These are phyloP conservation scores for Aphelenchoides avenae DNA, from an alignment of 1,140 invertebrate species.

Conservation along the genomic window DNA sequence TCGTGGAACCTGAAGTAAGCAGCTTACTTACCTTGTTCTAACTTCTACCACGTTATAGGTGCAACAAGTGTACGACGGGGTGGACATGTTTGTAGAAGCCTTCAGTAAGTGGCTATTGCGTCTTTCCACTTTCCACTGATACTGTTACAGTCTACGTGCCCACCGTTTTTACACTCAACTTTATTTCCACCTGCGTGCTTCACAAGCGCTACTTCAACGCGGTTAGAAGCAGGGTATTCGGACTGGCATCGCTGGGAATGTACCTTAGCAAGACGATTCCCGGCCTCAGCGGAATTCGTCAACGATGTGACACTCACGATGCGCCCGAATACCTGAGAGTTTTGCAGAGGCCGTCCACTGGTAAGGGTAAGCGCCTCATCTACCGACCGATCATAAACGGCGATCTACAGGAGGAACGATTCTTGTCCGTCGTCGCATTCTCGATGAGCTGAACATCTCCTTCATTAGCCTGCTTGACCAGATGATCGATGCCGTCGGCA, in stretches of 20 bases:
- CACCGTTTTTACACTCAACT: conserved; percentile 18
- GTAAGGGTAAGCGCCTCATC: neutral
- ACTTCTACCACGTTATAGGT: neutral
- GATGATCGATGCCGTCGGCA: conserved; percentile 20
- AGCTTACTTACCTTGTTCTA: conserved; percentile 1
- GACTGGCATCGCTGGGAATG: neutral
- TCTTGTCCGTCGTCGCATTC: conserved; percentile 3
- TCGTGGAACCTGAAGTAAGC: conserved; percentile 12
- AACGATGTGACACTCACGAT: neutral
- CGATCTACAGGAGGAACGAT: conserved; percentile 1
- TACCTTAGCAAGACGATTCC: neutral
- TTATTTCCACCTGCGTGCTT: conserved; percentile 6
- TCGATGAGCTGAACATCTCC: conserved; percentile 15
- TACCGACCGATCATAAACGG: neutral
- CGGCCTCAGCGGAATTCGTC: neutral
- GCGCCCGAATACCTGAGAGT: neutral
- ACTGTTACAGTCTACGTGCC: conserved; percentile 22
- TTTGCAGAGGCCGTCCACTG: neutral
- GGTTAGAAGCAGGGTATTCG: neutral
- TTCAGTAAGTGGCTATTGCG: no score
- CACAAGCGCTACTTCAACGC: conserved; percentile 13
- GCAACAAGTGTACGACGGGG: conserved; percentile 12
- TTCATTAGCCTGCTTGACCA: conserved; percentile 17
- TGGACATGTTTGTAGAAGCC: conserved; percentile 19
- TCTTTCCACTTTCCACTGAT: no score